Evolutionary conservation across 2,113 vertebrate genomes (phyloP), one percentile per base, ranked within the genome.

Genomic region (Otocyon megalotis): DNA sequence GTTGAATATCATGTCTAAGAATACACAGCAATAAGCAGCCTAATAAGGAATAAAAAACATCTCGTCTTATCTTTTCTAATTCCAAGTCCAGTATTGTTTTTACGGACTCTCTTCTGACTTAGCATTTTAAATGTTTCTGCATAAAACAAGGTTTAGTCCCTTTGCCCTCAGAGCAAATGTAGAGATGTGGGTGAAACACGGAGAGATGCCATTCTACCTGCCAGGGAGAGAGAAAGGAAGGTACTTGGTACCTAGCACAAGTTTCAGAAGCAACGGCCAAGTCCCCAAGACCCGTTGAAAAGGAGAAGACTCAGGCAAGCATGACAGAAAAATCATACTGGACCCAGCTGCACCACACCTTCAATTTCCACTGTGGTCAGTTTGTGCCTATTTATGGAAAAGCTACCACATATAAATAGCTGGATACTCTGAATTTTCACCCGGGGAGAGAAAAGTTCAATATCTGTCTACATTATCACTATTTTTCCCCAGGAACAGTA

Each of bases 401-500:
- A 86, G 2, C 5, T 60, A 35, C 7, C 37, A 43, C 19, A 69
- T 86, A 67, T 43, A 94, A 94, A 79, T 50, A 87, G 8, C 26
- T 80, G 32, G 24, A 62, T 26, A 16, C 56, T 96, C 48, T 93
- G 88, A 91, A 71, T 69, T 79, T 94, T 85, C 48, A 71, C 65
- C 50, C 37, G 9, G 8, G 11, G 69, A 94, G 32, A 90, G 48
- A 56, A 30, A 62, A 92, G 30, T 79, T 96, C n/a, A 97, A 7
- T 69, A 63, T 76, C n/a, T 93, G 11, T 86, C 63, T 84, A 67
- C 17, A 37, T 72, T 62, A 50, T 88, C 81, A 72, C 20, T 86
- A 26, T 37, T 92, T 90, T 74, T 28, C 37, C 35, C 48, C 15
- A 89, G n/a, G 12, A 95, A 92, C 2, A 92, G 15, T 76, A 53